These are phyloP conservation scores for Scaptomyza pallida DNA, from an alignment of 1,140 invertebrate genomes.

Conservation along the genomic window DNA sequence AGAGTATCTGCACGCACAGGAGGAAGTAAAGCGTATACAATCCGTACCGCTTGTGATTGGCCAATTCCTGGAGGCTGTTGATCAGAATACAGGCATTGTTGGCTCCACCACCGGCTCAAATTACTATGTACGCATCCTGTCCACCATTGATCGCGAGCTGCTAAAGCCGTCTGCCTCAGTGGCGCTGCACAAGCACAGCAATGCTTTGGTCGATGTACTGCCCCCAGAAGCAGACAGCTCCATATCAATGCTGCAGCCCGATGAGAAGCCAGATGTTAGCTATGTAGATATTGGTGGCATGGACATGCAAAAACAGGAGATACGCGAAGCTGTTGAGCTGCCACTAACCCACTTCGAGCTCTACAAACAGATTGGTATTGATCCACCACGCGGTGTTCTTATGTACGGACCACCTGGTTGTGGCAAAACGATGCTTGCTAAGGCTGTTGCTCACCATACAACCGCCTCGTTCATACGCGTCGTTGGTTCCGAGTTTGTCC, in stretches of 20 bases:
- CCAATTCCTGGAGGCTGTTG: conserved; percentile 98
- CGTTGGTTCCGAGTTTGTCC: conserved; percentile 99
- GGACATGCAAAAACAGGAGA: conserved; percentile 99
- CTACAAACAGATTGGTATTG: conserved; percentile 98
- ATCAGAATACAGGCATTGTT: conserved; percentile 98
- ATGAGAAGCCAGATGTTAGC: conserved; percentile 99
- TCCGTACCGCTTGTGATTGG: conserved; percentile 98
- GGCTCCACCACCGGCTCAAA: conserved; percentile 94
- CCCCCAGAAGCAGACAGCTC: conserved; percentile 99
- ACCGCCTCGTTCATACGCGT: conserved; percentile 99
- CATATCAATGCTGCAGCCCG: conserved; percentile 96
- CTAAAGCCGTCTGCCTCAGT: conserved; percentile 98
- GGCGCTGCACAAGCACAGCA: conserved; percentile 98
- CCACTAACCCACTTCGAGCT: conserved; percentile 99
- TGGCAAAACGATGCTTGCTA: conserved; percentile 98
- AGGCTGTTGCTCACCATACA: conserved; percentile 98
- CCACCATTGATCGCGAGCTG: conserved; percentile 97
- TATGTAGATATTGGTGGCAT: conserved; percentile 99
- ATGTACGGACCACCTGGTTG: conserved; percentile 99
- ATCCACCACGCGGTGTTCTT: conserved; percentile 98
- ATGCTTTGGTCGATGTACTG: conserved; percentile 98
- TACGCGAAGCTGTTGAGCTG: conserved; percentile 98
- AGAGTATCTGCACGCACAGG: conserved; percentile 98
- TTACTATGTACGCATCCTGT: conserved; percentile 98
- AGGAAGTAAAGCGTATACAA: conserved; percentile 98